Evolutionary conservation across 2,888 invertebrate species (phyloP), one percentile per base, ranked within the genome.

Genomic region (Epirrhoe alternata): DNA sequence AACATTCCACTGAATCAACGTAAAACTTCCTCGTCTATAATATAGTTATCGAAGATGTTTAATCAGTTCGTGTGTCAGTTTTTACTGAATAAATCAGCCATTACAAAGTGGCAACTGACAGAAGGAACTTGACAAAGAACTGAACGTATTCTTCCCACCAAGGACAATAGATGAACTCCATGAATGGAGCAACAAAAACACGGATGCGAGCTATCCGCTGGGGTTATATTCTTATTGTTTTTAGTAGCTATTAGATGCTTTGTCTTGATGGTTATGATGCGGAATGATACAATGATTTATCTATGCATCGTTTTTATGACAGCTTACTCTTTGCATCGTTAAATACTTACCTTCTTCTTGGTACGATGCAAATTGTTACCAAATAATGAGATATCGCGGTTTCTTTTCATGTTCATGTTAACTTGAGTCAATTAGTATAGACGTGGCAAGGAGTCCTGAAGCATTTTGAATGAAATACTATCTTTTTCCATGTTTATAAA

Each of bases 161-260:
- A 82, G 82, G 82, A 87, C 86, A 89, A 88, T 87, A 73, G 82
- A 73, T 77, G 73, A 81, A 77, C 72, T 74, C 81, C 83, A 78
- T 83, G 80, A 86, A 87, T 79, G 82, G 83, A 65, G 56, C 71
- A 82, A 89, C 87, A 89, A 89, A 87, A 86, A 88, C 85, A 72
- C 88, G 88, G 88, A 89, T 86, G 86, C 81, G 66, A 76, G 71
- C 74, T 71, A 61, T 63, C 77, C 76, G 75, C 69, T 33, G 68
- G 60, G 66, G 69, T 53, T 74, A 64, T 63, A 69, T 72, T 66
- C 59, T 55, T 64, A 74, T 74, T 72, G 71, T 72, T 70, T 62
- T 64, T 38, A 59, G 59, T 71, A 53, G 53, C 62, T 51, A 57
- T 49, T 55, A 51, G 72, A 71, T 73, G 24, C 45, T 59, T 49